These are phyloP conservation scores for Meta bourneti DNA, from an alignment of 2,888 invertebrate genomes.

Conservation along the genomic window DNA sequence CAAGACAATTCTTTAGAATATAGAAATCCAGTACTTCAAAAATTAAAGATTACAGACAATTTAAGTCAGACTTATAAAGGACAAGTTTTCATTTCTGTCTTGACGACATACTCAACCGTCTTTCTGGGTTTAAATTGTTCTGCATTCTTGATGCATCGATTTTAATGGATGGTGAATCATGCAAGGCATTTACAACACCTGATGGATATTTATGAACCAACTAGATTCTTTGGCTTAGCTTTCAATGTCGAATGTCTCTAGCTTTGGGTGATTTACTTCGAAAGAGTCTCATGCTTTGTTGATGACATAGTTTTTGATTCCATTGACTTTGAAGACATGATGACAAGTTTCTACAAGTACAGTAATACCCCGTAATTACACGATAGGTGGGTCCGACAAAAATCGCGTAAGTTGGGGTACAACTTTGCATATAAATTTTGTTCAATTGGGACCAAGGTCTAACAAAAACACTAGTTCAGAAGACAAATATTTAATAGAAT, in stretches of 20 bases:
- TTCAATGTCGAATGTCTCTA: neutral
- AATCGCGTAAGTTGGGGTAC: too few relatives aligned
- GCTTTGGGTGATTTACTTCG: neutral
- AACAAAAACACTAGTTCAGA: too few relatives aligned
- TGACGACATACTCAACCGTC: neutral
- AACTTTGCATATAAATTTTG: too few relatives aligned
- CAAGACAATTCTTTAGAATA: neutral
- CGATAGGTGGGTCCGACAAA: too few relatives aligned
- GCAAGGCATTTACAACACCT: neutral
- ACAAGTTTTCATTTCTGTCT: slow-evolving; percentile 1
- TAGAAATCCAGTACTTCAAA: neutral
- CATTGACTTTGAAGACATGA: neutral
- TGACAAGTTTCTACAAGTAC: neutral
- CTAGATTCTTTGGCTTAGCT: neutral
- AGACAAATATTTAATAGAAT: too few relatives aligned
- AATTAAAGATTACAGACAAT: slow-evolving; percentile 3
- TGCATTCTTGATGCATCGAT: neutral
- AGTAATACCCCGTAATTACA: too few relatives aligned
- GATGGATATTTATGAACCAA: slow-evolving; percentile 5
- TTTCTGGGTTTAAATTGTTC: neutral
- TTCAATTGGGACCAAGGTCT: too few relatives aligned
- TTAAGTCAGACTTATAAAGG: slow-evolving; percentile 4
- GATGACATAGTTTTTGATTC: neutral
- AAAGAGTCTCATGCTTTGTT: neutral
- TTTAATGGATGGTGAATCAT: neutral